Percentiles rank a stretch among this genome's conserved stretches.
Conservation (phyloP, 2,888 invertebrate species). For the Drosophila yooni region DNA sequence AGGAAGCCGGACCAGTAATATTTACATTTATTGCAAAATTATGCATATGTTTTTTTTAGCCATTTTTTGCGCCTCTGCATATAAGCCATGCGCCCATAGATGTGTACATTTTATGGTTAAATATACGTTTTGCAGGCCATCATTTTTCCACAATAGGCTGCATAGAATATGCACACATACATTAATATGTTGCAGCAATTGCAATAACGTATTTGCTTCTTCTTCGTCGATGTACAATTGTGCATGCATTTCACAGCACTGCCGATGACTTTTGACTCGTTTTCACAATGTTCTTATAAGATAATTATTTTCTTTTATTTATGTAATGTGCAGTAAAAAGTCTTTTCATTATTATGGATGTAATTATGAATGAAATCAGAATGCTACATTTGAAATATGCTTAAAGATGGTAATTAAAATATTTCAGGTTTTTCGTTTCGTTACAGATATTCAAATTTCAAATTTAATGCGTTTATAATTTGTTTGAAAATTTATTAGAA, state of each 20-base stretch:
- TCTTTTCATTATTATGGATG: neutral
- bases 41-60: constrained; percentile 52
- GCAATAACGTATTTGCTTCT: constrained; percentile 1
- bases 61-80: neutral
- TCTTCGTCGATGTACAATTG: neutral
- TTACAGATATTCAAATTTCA: neutral
- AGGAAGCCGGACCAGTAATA: constrained; percentile 64
- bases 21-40: constrained; percentile 66
- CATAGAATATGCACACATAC: neutral
- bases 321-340: neutral
- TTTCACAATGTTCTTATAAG: neutral
- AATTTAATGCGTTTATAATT: constrained; percentile 52
- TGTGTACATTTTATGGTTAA: constrained; percentile 16
- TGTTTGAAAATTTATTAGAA: constrained; percentile 66
- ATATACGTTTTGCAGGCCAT: constrained; percentile 32
- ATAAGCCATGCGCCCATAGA: constrained; percentile 5
- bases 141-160: constrained; percentile 18
- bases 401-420: neutral
- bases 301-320: neutral
- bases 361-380: neutral
- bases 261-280: neutral
- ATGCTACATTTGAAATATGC: neutral
- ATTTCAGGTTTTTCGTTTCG: neutral
- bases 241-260: constrained; percentile 4
- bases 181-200: constrained; percentile 2